phyloP scores from a whole-genome alignment of 2,797 vertebrate genomes.

The Gadopsis bispinosus region DNA sequence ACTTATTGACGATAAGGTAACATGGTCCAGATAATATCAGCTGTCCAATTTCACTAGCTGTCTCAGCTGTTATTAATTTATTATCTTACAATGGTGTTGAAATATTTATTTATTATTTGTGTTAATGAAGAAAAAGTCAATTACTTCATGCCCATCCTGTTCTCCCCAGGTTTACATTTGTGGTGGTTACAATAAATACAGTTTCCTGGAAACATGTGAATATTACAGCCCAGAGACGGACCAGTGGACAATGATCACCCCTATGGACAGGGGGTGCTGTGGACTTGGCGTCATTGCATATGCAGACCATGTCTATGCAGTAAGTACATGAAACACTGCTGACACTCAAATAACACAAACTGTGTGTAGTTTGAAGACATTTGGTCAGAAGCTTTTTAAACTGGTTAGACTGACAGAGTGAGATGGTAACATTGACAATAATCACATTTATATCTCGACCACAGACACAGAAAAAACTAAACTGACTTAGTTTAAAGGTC shows the following conservation, averaged over 20 bases:
- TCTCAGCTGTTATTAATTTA: not conserved
- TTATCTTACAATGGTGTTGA: not conserved
- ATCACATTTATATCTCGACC: too few relatives aligned
- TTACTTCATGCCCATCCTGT: not conserved
- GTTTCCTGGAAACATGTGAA: conserved; percentile 85
- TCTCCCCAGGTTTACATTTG: conserved; percentile 74
- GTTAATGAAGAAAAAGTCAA: not conserved
- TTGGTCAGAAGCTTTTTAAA: not conserved
- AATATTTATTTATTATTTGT: not conserved
- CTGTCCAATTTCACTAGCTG: not conserved
- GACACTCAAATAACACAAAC: not conserved
- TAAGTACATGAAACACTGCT: conserved; percentile 40
- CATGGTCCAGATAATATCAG: not conserved
- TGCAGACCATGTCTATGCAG: conserved; percentile 53
- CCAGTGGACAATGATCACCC: conserved; percentile 87
- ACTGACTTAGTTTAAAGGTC: too few relatives aligned
- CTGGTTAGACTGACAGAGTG: too few relatives aligned
- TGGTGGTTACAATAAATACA: conserved; percentile 86
- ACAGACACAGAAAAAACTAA: too few relatives aligned
- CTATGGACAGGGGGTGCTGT: conserved; percentile 81
- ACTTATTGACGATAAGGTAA: not conserved
- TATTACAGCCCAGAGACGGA: conserved; percentile 85
- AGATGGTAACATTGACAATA: too few relatives aligned
- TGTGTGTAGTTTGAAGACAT: not conserved
- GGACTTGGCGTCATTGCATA: conserved; percentile 70